A percentile compares a stretch with the other conserved stretches of the same genome.
These are phyloP conservation scores for Neodiprion fabricii DNA, from an alignment of 1,140 invertebrate species.

Conservation along the genomic window DNA sequence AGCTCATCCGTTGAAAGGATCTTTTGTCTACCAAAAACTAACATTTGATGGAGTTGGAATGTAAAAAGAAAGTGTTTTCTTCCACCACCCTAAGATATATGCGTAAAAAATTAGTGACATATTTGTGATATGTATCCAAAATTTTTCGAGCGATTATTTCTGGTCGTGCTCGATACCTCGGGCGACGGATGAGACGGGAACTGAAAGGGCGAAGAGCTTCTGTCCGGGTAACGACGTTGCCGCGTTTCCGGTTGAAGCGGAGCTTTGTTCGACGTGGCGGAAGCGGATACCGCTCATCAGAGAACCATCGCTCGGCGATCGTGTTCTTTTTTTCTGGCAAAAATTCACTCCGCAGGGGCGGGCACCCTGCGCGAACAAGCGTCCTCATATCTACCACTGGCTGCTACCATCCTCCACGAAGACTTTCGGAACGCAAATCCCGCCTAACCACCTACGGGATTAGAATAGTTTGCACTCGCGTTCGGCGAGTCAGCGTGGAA, in stretches of 20 bases:
- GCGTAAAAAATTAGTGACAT: neutral
- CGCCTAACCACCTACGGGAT: neutral
- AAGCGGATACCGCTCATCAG: constrained; percentile 58
- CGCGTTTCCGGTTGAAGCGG: constrained; percentile 47
- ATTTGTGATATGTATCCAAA: too few relatives aligned
- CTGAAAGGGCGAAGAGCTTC: neutral
- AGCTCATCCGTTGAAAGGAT: too few relatives aligned
- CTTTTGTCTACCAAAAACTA: too few relatives aligned
- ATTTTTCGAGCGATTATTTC: too few relatives aligned
- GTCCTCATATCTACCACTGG: neutral
- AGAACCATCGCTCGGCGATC: constrained; percentile 40
- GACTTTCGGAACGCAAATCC: neutral
- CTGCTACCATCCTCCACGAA: neutral
- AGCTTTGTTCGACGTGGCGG: constrained; percentile 51
- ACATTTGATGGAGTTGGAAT: too few relatives aligned
- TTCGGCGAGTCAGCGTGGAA: too few relatives aligned
- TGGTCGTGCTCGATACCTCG: too few relatives aligned
- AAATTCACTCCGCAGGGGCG: neutral
- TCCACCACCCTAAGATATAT: neutral
- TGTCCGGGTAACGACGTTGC: constrained; percentile 48
- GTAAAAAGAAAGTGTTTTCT: too few relatives aligned
- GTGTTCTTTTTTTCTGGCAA: neutral
- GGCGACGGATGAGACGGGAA: neutral
- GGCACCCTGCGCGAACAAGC: neutral
- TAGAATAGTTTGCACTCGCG: neutral